Evolutionary conservation across 2,797 vertebrate species (phyloP).

Genomic region (Nannoperca australis): DNA sequence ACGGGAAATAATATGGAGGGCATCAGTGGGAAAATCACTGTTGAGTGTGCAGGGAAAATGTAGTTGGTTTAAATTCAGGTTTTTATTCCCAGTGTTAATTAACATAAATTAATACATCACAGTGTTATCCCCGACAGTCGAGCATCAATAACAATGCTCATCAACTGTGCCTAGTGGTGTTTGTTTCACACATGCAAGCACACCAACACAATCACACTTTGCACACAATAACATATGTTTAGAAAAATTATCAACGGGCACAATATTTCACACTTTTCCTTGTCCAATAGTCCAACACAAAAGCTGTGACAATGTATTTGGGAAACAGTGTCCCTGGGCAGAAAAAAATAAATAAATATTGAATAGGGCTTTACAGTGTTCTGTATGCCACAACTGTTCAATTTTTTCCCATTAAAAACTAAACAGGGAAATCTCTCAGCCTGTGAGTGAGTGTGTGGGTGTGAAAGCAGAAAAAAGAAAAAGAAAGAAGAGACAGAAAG

Average conservation of each 20-base stretch:
- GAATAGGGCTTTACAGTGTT: slow-evolving; percentile 26
- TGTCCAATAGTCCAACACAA: slow-evolving; percentile 69
- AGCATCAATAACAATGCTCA: slow-evolving; percentile 41
- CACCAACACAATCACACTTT: slow-evolving; percentile 50
- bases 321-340: slow-evolving; percentile 56
- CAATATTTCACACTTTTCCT: slow-evolving; percentile 72
- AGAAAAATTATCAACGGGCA: slow-evolving; percentile 53
- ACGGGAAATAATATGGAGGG: neutral
- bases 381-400: slow-evolving; percentile 7
- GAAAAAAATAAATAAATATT: slow-evolving; percentile 6
- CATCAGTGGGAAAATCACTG: neutral
- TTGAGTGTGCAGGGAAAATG: neutral
- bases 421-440: slow-evolving; percentile 64
- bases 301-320: slow-evolving; percentile 72
- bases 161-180: slow-evolving; percentile 29
- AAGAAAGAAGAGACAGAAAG: neutral
- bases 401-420: slow-evolving; percentile 54
- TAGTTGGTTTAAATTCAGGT: slow-evolving; percentile 38
- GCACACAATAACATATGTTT: slow-evolving; percentile 68
- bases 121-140: slow-evolving; percentile 37
- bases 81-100: slow-evolving; percentile 49
- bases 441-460: slow-evolving; percentile 53
- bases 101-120: slow-evolving; percentile 50
- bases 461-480: slow-evolving; percentile 45
- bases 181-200: slow-evolving; percentile 31